These are phyloP conservation scores for Nematolebias whitei DNA, from an alignment of 2,113 vertebrate genomes.

Conservation along the genomic window DNA sequence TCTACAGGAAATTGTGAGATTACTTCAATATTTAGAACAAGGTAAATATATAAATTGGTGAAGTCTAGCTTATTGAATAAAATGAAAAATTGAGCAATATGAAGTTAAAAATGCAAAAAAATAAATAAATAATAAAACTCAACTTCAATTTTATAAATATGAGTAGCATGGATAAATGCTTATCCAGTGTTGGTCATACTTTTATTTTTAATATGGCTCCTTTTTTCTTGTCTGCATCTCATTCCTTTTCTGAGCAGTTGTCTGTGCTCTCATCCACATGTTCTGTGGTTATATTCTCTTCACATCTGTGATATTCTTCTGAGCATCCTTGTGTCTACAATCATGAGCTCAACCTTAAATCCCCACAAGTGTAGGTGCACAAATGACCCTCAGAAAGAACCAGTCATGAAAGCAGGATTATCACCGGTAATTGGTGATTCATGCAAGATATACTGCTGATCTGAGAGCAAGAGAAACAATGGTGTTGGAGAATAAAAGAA, in stretches of 20 bases:
- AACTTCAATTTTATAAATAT: not conserved
- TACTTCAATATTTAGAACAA: not conserved
- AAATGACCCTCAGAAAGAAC: slow-evolving; percentile 5
- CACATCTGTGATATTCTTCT: not conserved
- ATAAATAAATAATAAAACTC: too few species aligned
- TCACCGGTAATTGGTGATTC: slow-evolving; percentile 25
- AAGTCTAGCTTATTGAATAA: too few species aligned
- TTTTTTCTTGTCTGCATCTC: not conserved
- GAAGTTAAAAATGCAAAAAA: too few species aligned
- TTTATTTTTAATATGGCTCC: not conserved
- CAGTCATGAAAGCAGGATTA: slow-evolving; percentile 12
- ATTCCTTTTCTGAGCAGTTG: too few species aligned
- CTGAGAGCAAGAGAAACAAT: slow-evolving; percentile 12
- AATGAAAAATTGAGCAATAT: too few species aligned
- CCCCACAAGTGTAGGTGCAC: slow-evolving; percentile 7
- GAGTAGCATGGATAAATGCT: not conserved
- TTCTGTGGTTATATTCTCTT: not conserved
- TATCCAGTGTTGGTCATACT: not conserved
- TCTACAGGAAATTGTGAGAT: not conserved
- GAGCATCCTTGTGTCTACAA: not conserved
- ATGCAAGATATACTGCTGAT: slow-evolving; percentile 8
- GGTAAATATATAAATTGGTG: too few species aligned
- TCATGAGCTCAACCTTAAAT: slow-evolving; percentile 5
- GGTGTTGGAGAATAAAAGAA: slow-evolving; percentile 36
- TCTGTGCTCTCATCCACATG: not conserved